Conservation (phyloP, 2,888 invertebrate species). For the Philaethria dido region DNA sequence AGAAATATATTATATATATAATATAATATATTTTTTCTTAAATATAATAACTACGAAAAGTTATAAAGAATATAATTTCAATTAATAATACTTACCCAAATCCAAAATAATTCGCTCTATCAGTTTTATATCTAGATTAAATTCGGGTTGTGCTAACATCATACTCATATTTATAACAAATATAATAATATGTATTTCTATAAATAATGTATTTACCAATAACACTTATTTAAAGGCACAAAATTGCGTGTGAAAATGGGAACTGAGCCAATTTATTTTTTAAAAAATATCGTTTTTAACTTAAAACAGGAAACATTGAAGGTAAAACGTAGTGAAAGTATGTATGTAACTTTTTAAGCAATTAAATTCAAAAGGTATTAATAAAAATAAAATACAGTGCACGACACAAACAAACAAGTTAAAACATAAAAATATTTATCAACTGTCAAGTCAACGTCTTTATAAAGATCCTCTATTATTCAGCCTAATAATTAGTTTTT, state of each 20-base stretch:
- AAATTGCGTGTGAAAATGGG: conserved; percentile 11
- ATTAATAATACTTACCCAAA: conserved; percentile 55
- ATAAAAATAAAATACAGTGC: background rate
- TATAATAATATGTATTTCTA: background rate
- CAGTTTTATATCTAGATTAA: conserved; percentile 56
- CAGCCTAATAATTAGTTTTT: too few species aligned
- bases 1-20: too few species aligned
- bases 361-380: background rate
- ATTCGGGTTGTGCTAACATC: conserved; percentile 53
- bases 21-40: too few species aligned
- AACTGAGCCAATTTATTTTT: conserved; percentile 4
- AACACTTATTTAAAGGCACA: background rate
- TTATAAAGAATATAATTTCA: too few species aligned
- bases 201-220: background rate
- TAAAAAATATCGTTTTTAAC: background rate
- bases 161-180: background rate
- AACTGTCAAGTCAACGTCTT: conserved; percentile 20
- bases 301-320: background rate
- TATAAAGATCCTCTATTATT: too few species aligned
- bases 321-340: background rate
- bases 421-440: background rate
- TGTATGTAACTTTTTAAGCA: background rate
- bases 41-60: too few species aligned
- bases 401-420: background rate
- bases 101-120: conserved; percentile 64